Base-by-base conservation (phyloP, 2,888 invertebrate species). In the Hirtodrosophila histrioides region DNA sequence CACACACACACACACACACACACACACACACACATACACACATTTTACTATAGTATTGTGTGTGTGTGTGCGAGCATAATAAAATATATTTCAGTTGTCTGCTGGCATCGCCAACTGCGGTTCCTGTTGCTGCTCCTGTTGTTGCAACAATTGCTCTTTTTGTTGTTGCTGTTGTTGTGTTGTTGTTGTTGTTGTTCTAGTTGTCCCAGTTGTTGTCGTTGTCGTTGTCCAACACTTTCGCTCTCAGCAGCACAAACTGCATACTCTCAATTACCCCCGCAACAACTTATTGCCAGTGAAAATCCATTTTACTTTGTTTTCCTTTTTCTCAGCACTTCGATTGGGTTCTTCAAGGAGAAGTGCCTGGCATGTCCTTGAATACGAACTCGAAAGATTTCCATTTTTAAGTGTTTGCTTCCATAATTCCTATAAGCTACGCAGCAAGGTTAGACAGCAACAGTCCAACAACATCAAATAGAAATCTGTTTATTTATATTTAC, bases 61-160 rank as follows among this genome's bases (percentile, higher is more conserved):
- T 64, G 55, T 67, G 48, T 64, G 45, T 65, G 44, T 65, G 60
- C 40, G 43, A 61, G 63, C 57, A 77, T 70, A 77, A 81, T 85
- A 81, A 85, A 83, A 86, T 88, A 76, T 88, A 75, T 80, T 63
- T 67, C 63, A 58, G 66, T 67, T 86, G 88, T 88, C 88, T 85
- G 86, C 60, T 58, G 61, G 72, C 57, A 56, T 40, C 53, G 71
- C 72, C 62, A 68, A 74, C 62, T 74, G 72, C 54, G 84, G 74
- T 67, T 77, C 69, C 62, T 78, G 58, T 62, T 75, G 81, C 74
- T 61, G 55, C 46, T 80, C 24, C 46, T 58, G 27, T 31, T 43
- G 27, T 35, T 56, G 39, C n/a, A 33, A 9, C 4, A 55, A 45
- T 12, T 66, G 36, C 9, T 39, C 17, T 6, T 36, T 11, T 8